These are phyloP conservation scores for Gobionotothen gibberifrons DNA, from an alignment of 2,797 vertebrate genomes.

Conservation along the genomic window DNA sequence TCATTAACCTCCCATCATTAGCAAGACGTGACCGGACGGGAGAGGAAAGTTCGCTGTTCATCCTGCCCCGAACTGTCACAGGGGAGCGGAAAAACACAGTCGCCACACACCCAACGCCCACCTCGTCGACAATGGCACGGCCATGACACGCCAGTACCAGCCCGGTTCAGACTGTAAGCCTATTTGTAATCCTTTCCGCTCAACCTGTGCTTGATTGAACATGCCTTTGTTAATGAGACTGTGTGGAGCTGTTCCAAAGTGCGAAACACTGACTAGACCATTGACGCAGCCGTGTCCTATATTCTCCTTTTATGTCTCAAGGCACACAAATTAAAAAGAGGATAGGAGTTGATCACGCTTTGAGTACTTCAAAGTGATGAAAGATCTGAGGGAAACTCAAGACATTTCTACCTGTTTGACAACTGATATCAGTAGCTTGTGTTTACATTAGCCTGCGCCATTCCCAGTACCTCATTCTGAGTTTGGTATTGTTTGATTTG, in stretches of 20 bases:
- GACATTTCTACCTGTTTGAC: conserved; percentile 12
- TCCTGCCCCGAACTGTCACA: conserved; percentile 23
- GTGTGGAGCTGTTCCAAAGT: conserved; percentile 19
- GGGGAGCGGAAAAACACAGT: conserved; percentile 31
- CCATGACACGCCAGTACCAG: conserved; percentile 31
- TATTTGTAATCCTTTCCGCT: conserved; percentile 55
- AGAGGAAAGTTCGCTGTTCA: conserved; percentile 27
- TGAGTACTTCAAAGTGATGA: conserved; percentile 25
- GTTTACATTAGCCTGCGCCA: conserved; percentile 10
- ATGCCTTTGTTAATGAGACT: conserved; percentile 40
- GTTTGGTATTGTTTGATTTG: background rate
- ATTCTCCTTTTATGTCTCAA: conserved; percentile 24
- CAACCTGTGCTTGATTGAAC: conserved; percentile 65
- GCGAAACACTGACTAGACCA: conserved; percentile 1
- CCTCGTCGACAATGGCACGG: background rate
- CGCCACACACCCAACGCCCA: conserved; percentile 3
- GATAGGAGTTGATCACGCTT: background rate
- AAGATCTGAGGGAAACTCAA: conserved; percentile 12
- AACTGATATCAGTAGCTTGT: background rate
- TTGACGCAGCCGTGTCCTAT: background rate
- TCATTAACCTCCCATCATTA: conserved; percentile 63
- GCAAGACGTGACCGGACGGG: conserved; percentile 10
- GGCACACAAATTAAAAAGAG: conserved; percentile 2
- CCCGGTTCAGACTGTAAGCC: conserved; percentile 30
- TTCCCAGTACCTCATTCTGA: conserved; percentile 8